A percentile compares a stretch with the other conserved stretches of the same genome.
Conservation (phyloP, 2,888 invertebrate species). For the Papilio elwesi region DNA sequence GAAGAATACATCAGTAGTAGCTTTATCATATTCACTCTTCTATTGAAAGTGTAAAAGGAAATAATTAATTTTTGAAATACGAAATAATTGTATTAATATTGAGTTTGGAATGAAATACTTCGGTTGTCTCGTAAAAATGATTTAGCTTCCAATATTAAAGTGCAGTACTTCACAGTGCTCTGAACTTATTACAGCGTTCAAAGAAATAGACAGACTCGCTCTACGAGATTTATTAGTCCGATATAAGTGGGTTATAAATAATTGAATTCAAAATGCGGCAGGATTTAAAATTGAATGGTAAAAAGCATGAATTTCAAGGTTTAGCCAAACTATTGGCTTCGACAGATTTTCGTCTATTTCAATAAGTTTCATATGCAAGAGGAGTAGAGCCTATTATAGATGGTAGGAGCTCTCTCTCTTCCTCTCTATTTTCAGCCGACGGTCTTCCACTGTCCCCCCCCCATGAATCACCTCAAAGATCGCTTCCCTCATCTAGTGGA, state of each 20-base stretch:
- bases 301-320: neutral
- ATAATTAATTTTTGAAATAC: slow-evolving; percentile 8
- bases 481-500: too few species aligned
- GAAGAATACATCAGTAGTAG: neutral
- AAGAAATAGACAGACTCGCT: slow-evolving; percentile 36
- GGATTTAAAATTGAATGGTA: slow-evolving; percentile 2
- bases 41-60: neutral
- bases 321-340: too few species aligned
- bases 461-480: too few species aligned
- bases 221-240: slow-evolving; percentile 29
- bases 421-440: too few species aligned
- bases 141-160: slow-evolving; percentile 35
- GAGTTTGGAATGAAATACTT: slow-evolving; percentile 19
- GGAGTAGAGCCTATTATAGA: too few species aligned
- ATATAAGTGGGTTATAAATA: slow-evolving; percentile 24
- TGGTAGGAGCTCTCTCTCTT: too few species aligned
- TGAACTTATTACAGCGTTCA: slow-evolving; percentile 37
- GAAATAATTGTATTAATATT: slow-evolving; percentile 25
- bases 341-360: neutral
- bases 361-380: too few species aligned
- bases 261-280: slow-evolving; percentile 10
- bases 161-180: slow-evolving; percentile 36
- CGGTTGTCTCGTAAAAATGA: slow-evolving; percentile 21
- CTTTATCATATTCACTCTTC: neutral
- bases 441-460: too few species aligned